phyloP scores from a whole-genome alignment of 2,113 vertebrate genomes.

The Eubucco bourcierii region DNA sequence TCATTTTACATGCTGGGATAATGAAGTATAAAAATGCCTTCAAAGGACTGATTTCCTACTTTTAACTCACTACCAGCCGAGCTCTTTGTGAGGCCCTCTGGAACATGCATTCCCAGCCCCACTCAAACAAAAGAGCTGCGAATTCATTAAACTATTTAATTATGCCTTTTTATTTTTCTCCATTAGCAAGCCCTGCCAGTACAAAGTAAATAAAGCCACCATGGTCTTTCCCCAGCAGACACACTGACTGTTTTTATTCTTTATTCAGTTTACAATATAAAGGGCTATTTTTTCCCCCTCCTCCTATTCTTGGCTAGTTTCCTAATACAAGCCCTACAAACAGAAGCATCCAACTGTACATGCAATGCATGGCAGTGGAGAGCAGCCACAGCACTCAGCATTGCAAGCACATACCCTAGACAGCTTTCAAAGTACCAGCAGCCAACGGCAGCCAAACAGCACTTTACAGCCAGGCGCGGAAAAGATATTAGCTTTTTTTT shows the following conservation, averaged over 20 bases:
- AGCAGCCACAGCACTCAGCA: conserved; percentile 64
- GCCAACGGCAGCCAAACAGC: conserved; percentile 79
- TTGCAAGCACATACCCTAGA: conserved; percentile 77
- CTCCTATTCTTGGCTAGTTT: conserved; percentile 79
- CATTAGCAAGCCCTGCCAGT: conserved; percentile 85
- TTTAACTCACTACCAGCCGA: conserved; percentile 87
- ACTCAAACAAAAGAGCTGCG: conserved; percentile 88
- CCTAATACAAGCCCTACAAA: conserved; percentile 78
- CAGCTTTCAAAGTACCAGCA: conserved; percentile 74
- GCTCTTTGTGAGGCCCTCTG: conserved; percentile 84
- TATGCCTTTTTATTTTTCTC: conserved; percentile 87
- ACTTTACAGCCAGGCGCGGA: conserved; percentile 80
- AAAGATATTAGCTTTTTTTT: conserved; percentile 97
- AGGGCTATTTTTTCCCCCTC: conserved; percentile 71
- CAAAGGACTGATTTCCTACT: conserved; percentile 95
- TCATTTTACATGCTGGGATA: conserved; percentile 99
- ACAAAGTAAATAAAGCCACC: conserved; percentile 86
- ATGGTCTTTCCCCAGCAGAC: conserved; percentile 83
- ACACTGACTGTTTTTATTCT: conserved; percentile 84
- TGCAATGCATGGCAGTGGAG: conserved; percentile 53
- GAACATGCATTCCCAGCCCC: conserved; percentile 80
- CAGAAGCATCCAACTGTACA: conserved; percentile 78
- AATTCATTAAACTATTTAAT: conserved; percentile 99
- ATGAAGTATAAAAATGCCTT: conserved; percentile 98
- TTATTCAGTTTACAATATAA: conserved; percentile 84